Base-by-base conservation (phyloP, 2,888 invertebrate species). In the Heliothis peltigera region DNA sequence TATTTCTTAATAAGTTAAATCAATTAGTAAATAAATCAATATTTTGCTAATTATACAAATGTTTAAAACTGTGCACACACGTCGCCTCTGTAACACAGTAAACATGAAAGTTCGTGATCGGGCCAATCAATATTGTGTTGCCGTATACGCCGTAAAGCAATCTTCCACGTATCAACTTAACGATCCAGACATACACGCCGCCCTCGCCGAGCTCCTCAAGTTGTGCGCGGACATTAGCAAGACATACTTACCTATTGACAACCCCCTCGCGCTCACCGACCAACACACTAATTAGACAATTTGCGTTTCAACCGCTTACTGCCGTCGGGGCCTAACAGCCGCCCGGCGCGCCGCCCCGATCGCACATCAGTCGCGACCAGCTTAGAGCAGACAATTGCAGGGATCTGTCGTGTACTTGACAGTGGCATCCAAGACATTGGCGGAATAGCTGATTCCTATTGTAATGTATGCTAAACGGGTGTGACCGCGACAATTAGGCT, bases 391-490 rank as follows among this genome's bases (percentile, higher is more conserved):
- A 81, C 56, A 81, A 75, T 87, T 72, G 77, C 62, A 12, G 35
- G 48, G 61, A 66, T 54, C 48, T 32, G 19, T 19, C 25, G 52
- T 43, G 75, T 85, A 86, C 89, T 90, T 83, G 77, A 79, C 83
- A 66, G 80, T 69, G 80, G 72, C 77, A 72, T 80, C 84, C 84
- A 89, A 93, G 93, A 93, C 92, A 84, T 84, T 83, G 81, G 77
- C 79, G 79, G 89, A 87, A 87, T 87, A 80, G 87, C 86, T 90
- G 88, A 92, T 93, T 89, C 79, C 83, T 89, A 92, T 93, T 90
- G 90, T 92, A 93, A 94, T 93, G 90, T 92, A 94, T 94, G 94
- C 85, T 89, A 93, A 94, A 83, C 86, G 85, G 81, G 72, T 78
- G 89, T 83, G 87, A 91, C 92, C 93, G 90, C 92, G 83, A 86